Percentiles rank a stretch among this genome's conserved stretches.
Evolutionary conservation across 2,113 vertebrate species (phyloP).

Genomic region (Paradoxurus hermaphroditus): DNA sequence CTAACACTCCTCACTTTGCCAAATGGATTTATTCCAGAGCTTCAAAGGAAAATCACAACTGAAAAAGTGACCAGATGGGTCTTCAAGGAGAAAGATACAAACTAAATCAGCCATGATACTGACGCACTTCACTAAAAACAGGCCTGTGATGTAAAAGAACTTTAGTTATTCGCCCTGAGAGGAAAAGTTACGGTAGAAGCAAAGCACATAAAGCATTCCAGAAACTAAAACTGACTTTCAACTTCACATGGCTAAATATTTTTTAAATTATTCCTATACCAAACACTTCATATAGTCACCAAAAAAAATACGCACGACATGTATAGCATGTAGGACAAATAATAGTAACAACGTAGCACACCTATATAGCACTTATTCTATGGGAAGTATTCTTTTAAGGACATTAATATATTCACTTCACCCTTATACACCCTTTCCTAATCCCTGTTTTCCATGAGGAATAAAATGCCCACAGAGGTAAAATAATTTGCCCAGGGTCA

Average conservation of each 20-base stretch:
- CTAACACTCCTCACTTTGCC: background rate
- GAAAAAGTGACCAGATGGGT: slow-evolving; percentile 67
- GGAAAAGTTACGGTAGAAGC: background rate
- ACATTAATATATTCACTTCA: background rate
- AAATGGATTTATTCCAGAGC: slow-evolving; percentile 51
- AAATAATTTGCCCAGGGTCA: background rate
- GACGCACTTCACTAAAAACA: slow-evolving; percentile 55
- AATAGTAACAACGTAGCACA: background rate
- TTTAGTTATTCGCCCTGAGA: background rate
- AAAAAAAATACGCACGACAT: background rate
- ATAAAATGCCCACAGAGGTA: background rate
- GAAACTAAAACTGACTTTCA: background rate
- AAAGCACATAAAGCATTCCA: background rate
- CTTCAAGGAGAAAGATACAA: slow-evolving; percentile 51
- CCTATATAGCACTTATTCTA: background rate
- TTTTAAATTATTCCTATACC: slow-evolving; percentile 12
- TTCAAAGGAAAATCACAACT: slow-evolving; percentile 48
- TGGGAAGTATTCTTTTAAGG: background rate
- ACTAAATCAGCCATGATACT: slow-evolving; percentile 18
- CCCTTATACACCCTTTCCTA: background rate
- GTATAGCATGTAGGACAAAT: background rate
- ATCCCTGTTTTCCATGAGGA: background rate
- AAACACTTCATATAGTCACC: background rate
- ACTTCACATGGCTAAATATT: background rate
- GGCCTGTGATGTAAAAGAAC: background rate